Conservation (phyloP, 2,113 vertebrate species). For the Cygnus atratus region DNA sequence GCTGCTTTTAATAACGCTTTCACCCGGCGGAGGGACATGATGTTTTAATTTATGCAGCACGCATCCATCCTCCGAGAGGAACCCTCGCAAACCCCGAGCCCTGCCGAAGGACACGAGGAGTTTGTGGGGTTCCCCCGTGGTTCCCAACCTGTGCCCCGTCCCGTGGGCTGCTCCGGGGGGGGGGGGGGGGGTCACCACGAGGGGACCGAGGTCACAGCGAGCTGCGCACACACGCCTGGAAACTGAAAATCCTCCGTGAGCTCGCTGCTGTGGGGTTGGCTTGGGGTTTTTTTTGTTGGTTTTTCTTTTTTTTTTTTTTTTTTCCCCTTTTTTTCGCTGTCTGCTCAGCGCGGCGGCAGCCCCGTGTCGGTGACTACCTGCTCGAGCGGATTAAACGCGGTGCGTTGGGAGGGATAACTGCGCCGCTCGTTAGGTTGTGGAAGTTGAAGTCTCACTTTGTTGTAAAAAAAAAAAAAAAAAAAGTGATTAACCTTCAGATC, state of each 20-base stretch:
- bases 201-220: conserved; percentile 36
- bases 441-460: not conserved
- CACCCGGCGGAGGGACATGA: conserved; percentile 51
- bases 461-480: conserved; percentile 25
- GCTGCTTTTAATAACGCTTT: conserved; percentile 63
- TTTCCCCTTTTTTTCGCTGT: not conserved
- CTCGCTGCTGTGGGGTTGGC: no score
- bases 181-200: conserved; percentile 50
- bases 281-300: no score
- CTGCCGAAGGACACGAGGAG: no score
- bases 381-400: not conserved
- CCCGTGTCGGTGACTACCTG: not conserved
- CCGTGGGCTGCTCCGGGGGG: not conserved
- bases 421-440: not conserved
- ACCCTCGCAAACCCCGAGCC: not conserved
- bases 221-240: not conserved
- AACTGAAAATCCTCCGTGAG: no score
- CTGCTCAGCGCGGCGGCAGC: not conserved
- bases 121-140: not conserved
- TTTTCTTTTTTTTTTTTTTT: not conserved
- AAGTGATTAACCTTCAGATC: conserved; percentile 49
- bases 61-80: conserved; percentile 45
- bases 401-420: not conserved
- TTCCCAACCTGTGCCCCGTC: conserved; percentile 45
- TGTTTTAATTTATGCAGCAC: conserved; percentile 58